These are phyloP conservation scores for Cyprinodon brontotheroides DNA, from an alignment of 2,113 vertebrate genomes.

Conservation along the genomic window DNA sequence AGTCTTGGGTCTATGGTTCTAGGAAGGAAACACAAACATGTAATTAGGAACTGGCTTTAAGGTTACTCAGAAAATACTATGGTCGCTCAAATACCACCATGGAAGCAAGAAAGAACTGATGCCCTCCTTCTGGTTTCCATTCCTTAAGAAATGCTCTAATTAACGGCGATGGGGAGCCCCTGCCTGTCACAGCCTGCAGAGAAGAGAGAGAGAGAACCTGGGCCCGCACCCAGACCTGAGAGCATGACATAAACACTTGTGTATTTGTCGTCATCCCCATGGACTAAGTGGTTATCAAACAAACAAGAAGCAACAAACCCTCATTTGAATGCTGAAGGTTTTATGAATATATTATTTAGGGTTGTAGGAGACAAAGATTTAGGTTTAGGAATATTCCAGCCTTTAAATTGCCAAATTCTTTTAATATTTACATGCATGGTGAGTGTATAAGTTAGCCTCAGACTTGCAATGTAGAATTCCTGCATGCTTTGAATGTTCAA, in stretches of 20 bases:
- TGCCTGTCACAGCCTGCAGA: too few relatives aligned
- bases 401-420: neutral
- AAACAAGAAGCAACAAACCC: neutral
- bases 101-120: too few relatives aligned
- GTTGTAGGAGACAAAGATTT: neutral
- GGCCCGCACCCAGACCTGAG: too few relatives aligned
- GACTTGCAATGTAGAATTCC: neutral
- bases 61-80: too few relatives aligned
- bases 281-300: neutral
- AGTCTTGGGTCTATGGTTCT: too few relatives aligned
- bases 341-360: neutral
- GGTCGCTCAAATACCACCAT: too few relatives aligned
- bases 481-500: conserved; percentile 15
- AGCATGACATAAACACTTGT: neutral
- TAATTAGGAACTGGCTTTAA: too few relatives aligned
- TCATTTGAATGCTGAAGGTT: neutral
- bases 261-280: neutral
- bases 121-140: too few relatives aligned
- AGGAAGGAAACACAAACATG: too few relatives aligned
- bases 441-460: neutral
- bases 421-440: neutral
- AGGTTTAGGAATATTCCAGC: neutral
- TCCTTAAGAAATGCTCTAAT: too few relatives aligned
- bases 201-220: too few relatives aligned
- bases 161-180: too few relatives aligned